These are phyloP conservation scores for Microcebus jonahi DNA, from an alignment of 2,113 vertebrate genomes.

Conservation along the genomic window DNA sequence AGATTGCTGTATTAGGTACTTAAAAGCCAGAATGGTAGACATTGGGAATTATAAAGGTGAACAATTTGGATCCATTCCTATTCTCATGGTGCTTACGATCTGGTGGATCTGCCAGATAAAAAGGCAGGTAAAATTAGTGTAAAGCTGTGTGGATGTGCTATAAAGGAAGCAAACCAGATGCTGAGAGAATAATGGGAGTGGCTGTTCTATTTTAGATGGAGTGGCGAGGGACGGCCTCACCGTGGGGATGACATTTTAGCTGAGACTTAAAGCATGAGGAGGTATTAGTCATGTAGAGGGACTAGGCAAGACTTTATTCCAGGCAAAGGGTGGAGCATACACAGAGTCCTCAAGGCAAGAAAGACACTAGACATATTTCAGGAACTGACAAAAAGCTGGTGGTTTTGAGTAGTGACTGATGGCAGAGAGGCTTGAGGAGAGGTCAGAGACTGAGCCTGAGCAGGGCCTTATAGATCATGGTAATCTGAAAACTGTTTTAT, in stretches of 20 bases:
- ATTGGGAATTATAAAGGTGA: not conserved
- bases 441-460: not conserved
- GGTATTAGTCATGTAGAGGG: not conserved
- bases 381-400: not conserved
- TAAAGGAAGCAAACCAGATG: not conserved
- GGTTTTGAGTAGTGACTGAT: not conserved
- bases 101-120: not conserved
- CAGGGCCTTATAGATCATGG: not conserved
- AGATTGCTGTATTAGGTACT: not conserved
- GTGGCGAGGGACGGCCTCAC: not conserved
- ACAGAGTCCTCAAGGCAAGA: not conserved
- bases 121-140: not conserved
- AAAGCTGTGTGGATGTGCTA: slow-evolving; percentile 23
- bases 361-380: not conserved
- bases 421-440: not conserved
- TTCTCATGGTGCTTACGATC: not conserved
- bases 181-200: not conserved
- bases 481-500: slow-evolving; percentile 28
- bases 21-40: not conserved
- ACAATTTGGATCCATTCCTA: not conserved
- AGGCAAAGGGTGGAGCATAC: not conserved
- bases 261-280: slow-evolving; percentile 32
- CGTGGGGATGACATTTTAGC: not conserved
- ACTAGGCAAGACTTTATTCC: not conserved
- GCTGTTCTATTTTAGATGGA: slow-evolving; percentile 15